Conservation (phyloP, 1,140 invertebrate genomes). For the Planococcus citri region DNA sequence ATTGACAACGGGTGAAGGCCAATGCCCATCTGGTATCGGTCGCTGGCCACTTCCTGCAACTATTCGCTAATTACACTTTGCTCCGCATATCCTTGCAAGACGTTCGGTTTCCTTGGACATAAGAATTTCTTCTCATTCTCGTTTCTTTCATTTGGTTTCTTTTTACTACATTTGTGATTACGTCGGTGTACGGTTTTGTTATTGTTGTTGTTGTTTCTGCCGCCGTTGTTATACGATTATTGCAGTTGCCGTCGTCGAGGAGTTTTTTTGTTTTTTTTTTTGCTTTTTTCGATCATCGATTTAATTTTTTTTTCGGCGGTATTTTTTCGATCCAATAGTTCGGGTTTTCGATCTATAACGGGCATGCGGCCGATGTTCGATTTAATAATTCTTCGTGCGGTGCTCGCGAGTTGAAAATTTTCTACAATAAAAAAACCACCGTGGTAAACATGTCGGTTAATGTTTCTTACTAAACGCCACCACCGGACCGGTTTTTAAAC, state of each 20-base stretch:
- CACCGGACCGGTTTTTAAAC: neutral
- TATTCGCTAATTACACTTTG: neutral
- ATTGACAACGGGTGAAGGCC: slow-evolving; percentile 1
- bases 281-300: too few relatives aligned
- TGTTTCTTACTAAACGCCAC: slow-evolving; percentile 2
- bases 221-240: too few relatives aligned
- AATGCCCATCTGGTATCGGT: neutral
- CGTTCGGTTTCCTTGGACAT: neutral
- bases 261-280: too few relatives aligned
- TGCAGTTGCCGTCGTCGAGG: too few relatives aligned
- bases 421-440: neutral
- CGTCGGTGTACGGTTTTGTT: neutral
- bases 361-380: neutral
- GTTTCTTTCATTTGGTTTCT: neutral
- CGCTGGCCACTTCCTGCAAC: slow-evolving; percentile 4
- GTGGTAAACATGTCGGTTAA: neutral
- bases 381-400: neutral
- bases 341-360: slow-evolving; percentile 2
- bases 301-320: neutral
- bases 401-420: slow-evolving; percentile 1
- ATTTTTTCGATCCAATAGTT: neutral
- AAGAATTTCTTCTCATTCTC: neutral
- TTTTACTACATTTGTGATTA: neutral
- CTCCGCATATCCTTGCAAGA: neutral
- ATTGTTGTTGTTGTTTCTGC: too few relatives aligned